phyloP scores from a whole-genome alignment of 2,888 invertebrate species.

The Siphlonurus alternatus region DNA sequence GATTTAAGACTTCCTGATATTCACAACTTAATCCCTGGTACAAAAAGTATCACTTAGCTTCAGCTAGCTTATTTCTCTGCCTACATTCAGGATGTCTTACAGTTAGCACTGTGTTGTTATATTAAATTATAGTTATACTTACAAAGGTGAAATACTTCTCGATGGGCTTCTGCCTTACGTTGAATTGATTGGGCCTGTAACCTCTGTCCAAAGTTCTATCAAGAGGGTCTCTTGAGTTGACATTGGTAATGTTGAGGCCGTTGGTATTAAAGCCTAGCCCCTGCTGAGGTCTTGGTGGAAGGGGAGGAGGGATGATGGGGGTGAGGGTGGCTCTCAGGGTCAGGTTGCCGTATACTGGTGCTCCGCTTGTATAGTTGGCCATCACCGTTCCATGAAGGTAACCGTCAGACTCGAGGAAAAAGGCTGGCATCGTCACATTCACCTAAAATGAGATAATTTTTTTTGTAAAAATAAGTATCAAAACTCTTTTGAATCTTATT shows the following conservation, averaged over 20 bases:
- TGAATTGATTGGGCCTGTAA: neutral
- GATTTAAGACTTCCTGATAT: too few species aligned
- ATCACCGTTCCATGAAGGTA: conserved; percentile 72
- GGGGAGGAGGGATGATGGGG: conserved; percentile 33
- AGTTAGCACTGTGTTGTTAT: too few species aligned
- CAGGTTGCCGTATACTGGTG: conserved; percentile 75
- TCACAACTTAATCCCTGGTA: too few species aligned
- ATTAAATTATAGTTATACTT: too few species aligned
- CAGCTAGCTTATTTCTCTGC: too few species aligned
- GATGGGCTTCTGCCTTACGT: conserved; percentile 19
- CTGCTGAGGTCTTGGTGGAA: neutral
- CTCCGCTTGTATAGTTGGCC: conserved; percentile 92
- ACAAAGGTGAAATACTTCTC: conserved; percentile 62
- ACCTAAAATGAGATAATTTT: conserved; percentile 38
- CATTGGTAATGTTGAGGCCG: too few species aligned
- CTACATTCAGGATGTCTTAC: too few species aligned
- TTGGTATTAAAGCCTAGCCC: too few species aligned
- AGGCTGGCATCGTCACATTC: conserved; percentile 90
- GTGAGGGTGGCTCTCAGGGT: conserved; percentile 64
- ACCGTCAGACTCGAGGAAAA: conserved; percentile 74
- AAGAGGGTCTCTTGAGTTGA: neutral
- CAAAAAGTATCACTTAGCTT: too few species aligned
- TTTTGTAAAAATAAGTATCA: neutral
- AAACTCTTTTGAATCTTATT: neutral
- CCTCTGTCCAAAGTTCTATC: too few species aligned